Evolutionary conservation across 2,113 vertebrate species (phyloP), one percentile per base, ranked within the genome.

Genomic region (Pteronura brasiliensis): DNA sequence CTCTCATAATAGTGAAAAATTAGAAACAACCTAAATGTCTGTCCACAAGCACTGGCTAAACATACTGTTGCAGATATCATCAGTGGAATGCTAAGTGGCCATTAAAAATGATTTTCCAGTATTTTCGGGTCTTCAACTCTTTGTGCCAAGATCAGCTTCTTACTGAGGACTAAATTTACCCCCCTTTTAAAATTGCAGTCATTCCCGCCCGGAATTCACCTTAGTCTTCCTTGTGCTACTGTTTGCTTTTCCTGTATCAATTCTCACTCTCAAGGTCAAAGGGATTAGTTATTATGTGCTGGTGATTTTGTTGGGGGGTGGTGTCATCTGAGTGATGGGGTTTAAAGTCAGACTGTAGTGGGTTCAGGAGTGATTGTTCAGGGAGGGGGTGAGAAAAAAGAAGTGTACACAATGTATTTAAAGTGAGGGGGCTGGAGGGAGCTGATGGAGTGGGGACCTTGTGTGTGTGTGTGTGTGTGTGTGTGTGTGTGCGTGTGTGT

Each of bases 371-470:
- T 7, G 42, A 25, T 21, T 6, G 2, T 23, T 7, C 18, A 27
- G 55, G 15, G 18, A 13, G 13, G 8, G 1, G 39, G 17, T 1
- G 47, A 71, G 79, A 29, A 55, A 18, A 14, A 3, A 36, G 3
- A 17, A 21, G 42, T 7, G 49, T 7, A 47, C 8, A 15, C 11
- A 5, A 2, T 1, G 20, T 21, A 5, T n/a, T 12, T 27, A 34
- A 39, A 63, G 65, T 27, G 25, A 39, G 25, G 63, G 57, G 18
- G 63, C 27, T 15, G 14, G 55, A 82, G 10, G 67, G 21, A 74
- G 34, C 12, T 39, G 34, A 15, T 0, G 6, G 29, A 34, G 15
- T 14, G 25, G 36, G 85, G 6, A 39, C 44, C 0, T 0, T 0
- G 1, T 13, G 63, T 34, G 77, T 11, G 14, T 27, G 29, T 27